These are phyloP conservation scores for Leptinotarsa texana DNA, from an alignment of 1,140 invertebrate genomes.

Conservation along the genomic window DNA sequence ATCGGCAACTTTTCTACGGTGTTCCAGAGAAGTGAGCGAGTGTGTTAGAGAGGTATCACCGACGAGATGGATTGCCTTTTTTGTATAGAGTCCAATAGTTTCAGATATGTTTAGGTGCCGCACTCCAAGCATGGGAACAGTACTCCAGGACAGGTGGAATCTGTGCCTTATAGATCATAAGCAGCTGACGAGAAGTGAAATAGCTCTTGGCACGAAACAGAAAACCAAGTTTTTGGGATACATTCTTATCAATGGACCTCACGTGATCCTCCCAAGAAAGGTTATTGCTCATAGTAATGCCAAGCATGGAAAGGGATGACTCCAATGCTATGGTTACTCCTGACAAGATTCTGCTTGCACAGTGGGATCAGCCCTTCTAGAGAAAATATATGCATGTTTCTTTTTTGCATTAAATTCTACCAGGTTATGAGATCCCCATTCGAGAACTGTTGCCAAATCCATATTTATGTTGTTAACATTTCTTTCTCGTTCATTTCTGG, in stretches of 20 bases:
- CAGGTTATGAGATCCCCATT: slow-evolving; percentile 2
- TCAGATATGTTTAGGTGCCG: background rate
- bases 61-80: background rate
- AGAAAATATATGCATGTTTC: background rate
- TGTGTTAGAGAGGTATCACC: background rate
- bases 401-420: background rate
- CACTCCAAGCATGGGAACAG: too few relatives aligned
- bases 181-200: too few relatives aligned
- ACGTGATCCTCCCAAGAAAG: background rate
- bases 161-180: too few relatives aligned
- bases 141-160: too few relatives aligned
- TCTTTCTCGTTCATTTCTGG: background rate
- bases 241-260: background rate
- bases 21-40: background rate
- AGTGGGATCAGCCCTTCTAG: background rate
- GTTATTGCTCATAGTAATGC: too few relatives aligned
- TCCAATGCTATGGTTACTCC: background rate
- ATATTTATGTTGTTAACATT: background rate
- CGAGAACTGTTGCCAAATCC: background rate
- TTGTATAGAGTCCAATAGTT: background rate
- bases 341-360: background rate
- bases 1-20: slow-evolving; percentile 6
- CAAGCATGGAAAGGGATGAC: too few relatives aligned
- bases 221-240: background rate
- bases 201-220: background rate